Conservation (phyloP, 1,140 invertebrate species). For the Tenebrio molitor region DNA sequence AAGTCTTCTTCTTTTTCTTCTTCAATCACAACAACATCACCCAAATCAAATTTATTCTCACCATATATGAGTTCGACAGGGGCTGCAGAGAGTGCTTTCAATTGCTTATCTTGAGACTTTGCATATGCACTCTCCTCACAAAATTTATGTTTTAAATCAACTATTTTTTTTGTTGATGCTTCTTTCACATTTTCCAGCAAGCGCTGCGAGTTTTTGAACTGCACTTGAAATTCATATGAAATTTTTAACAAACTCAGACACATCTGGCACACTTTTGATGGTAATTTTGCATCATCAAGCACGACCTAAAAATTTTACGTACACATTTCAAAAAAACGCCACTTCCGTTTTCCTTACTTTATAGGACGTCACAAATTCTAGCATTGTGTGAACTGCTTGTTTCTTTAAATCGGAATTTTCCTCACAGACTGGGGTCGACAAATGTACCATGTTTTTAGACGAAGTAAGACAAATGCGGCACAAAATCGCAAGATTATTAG, state of each 20-base stretch:
- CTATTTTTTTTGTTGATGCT: too few species aligned
- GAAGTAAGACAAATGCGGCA: slow-evolving; percentile 3
- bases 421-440: background rate
- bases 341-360: too few species aligned
- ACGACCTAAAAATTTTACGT: too few species aligned
- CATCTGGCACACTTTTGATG: slow-evolving; percentile 46
- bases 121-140: background rate
- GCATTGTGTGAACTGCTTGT: too few species aligned
- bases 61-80: slow-evolving; percentile 8
- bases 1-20: background rate
- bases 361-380: too few species aligned
- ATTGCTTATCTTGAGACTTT: background rate
- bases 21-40: slow-evolving; percentile 14
- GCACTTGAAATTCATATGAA: slow-evolving; percentile 48
- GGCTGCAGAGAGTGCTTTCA: background rate
- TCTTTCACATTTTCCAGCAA: background rate
- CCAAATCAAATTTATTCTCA: slow-evolving; percentile 15
- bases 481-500: too few species aligned
- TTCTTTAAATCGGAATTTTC: too few species aligned
- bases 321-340: too few species aligned
- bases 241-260: slow-evolving; percentile 50
- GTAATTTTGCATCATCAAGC: slow-evolving; percentile 46
- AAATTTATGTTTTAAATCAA: too few species aligned
- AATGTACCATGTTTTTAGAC: background rate
- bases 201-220: slow-evolving; percentile 50